These are phyloP conservation scores for Anguilla japonica DNA, from an alignment of 2,113 vertebrate genomes.

Conservation along the genomic window DNA sequence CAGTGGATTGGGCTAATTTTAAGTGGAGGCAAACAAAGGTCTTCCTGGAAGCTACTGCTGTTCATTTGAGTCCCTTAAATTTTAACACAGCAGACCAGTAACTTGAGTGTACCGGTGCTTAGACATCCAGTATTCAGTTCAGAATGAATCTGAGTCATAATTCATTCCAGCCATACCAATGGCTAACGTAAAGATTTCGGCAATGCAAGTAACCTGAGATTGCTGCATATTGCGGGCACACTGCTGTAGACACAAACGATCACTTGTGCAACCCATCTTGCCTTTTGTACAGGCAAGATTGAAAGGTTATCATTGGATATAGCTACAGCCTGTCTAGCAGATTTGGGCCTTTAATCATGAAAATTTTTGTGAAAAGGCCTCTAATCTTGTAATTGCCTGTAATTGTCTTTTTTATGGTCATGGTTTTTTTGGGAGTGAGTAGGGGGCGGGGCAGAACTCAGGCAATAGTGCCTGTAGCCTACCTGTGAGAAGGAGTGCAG, in stretches of 20 bases:
- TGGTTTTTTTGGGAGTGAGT: constrained; percentile 36
- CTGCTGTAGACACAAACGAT: neutral
- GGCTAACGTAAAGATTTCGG: neutral
- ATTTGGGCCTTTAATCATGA: neutral
- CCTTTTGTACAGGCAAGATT: neutral
- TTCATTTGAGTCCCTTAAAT: neutral
- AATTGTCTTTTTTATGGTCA: constrained; percentile 63
- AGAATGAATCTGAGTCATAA: neutral
- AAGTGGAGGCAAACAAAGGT: neutral
- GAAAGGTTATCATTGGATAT: neutral
- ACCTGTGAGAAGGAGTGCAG: constrained; percentile 67
- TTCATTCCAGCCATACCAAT: neutral
- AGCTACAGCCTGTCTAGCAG: neutral
- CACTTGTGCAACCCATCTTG: neutral
- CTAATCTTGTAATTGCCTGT: constrained; percentile 52
- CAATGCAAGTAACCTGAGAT: neutral
- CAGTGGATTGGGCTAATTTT: neutral
- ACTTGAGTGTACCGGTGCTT: neutral
- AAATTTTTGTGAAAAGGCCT: neutral
- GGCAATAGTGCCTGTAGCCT: constrained; percentile 46
- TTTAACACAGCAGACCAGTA: neutral
- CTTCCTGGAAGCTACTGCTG: neutral
- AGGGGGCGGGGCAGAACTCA: constrained; percentile 23
- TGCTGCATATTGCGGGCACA: neutral
- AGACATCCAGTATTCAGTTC: neutral